Percentiles rank a stretch among this genome's conserved stretches.
phyloP scores from a whole-genome alignment of 2,888 invertebrate genomes.

The Crocallis elinguaria region DNA sequence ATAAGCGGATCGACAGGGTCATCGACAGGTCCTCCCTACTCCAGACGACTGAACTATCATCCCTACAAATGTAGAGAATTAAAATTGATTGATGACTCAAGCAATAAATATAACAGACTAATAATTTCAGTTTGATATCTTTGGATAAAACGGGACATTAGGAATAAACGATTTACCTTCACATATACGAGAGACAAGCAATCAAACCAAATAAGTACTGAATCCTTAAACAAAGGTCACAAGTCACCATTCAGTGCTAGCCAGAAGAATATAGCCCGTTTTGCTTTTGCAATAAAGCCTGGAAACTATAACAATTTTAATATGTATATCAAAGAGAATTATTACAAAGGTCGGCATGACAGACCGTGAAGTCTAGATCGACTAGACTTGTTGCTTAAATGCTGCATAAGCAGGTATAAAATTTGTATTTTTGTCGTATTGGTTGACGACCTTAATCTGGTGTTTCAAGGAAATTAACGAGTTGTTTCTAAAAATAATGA shows the following conservation, averaged over 20 bases:
- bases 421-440: neutral
- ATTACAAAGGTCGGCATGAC: conserved; percentile 29
- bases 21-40: too few species aligned
- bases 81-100: conserved; percentile 5
- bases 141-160: neutral
- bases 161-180: conserved; percentile 9
- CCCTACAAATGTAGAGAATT: too few species aligned
- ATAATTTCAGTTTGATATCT: neutral
- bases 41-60: too few species aligned
- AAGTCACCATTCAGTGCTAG: neutral
- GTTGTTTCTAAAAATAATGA: neutral
- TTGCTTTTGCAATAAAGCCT: neutral
- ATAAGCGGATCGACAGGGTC: too few species aligned
- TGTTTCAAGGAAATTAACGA: neutral
- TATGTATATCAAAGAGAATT: conserved; percentile 2
- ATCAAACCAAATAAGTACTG: conserved; percentile 13
- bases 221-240: conserved; percentile 18
- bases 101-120: neutral
- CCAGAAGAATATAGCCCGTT: conserved; percentile 2
- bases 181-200: conserved; percentile 6
- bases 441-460: conserved; percentile 3
- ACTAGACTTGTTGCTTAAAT: conserved; percentile 10
- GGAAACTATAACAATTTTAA: neutral
- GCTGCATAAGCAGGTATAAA: conserved; percentile 9
- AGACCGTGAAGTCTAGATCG: conserved; percentile 35